Evolutionary conservation across 23 tunicate genomes (phyloP), one percentile per base, ranked within the genome.

Genomic region (Ciona savignyi): DNA sequence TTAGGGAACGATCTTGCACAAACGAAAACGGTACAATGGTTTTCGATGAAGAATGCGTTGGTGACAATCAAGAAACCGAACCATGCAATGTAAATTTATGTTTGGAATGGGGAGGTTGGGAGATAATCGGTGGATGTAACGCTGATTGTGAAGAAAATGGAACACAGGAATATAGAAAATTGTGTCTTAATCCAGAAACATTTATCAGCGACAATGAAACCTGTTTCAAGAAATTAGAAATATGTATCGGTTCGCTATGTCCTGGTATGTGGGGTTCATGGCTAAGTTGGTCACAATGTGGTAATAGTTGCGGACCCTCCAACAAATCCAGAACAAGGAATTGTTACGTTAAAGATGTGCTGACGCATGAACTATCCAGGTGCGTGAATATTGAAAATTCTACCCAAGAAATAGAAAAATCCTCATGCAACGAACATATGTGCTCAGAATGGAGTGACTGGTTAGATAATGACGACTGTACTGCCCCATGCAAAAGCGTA

Each of bases 391-490:
- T 15, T 49, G 66, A 25, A 1, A 32, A 35, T 4, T 33, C 28
- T 28, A 30, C 27, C 1, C 15, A 25, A 23, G 65, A 73, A 19
- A 29, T 4, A 1, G 81, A 77, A 67, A 67, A 15, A 20, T 30
- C 27, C 1, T 1, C 32, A 15, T 77, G 81, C 26, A 77, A 77
- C 29, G 35, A 67, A n/a, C 21, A 77, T 15, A 25, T 77, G 27
- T 77, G 81, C 26, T 34, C 26, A 34, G 74, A 1, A 2, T 77
- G 81, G 81, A 65, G 65, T 1, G 81, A 77, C 15, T 77, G 81
- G 81, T 4, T 19, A n/a, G 25, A 29, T 29, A 32, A 67, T 11
- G 63, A 67, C 25, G 35, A 67, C 42, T 77, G 81, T 35, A 51
- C 35, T 33, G 81, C 81, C 34, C 73, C 65, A 1, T 77, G 81